phyloP scores from a whole-genome alignment of 2,797 vertebrate species.

The Sebastes aleutianus region DNA sequence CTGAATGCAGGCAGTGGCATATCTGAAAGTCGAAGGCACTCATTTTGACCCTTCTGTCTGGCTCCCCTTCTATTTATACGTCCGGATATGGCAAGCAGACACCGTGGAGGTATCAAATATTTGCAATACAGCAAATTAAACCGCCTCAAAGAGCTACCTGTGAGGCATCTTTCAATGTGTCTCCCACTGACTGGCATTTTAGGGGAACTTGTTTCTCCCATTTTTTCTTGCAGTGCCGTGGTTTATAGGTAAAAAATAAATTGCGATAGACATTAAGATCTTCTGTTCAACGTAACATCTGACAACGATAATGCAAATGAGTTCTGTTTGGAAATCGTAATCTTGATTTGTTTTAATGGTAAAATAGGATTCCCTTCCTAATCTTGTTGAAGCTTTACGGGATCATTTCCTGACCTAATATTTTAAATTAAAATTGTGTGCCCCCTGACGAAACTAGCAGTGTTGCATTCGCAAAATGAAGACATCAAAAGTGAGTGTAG shows the following conservation, averaged over 20 bases:
- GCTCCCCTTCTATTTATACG: slow-evolving; percentile 82
- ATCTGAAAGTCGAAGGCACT: slow-evolving; percentile 77
- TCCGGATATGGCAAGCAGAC: slow-evolving; percentile 82
- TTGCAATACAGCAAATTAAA: slow-evolving; percentile 80
- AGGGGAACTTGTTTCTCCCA: slow-evolving; percentile 46
- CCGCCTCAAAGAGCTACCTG: slow-evolving; percentile 76
- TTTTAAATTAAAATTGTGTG: slow-evolving; percentile 48
- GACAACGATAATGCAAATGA: slow-evolving; percentile 50
- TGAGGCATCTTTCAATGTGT: slow-evolving; percentile 68
- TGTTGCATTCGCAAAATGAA: slow-evolving; percentile 15
- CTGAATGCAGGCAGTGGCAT: slow-evolving; percentile 48
- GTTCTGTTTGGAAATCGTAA: slow-evolving; percentile 63
- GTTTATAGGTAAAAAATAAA: slow-evolving; percentile 32
- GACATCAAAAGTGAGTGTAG: slow-evolving; percentile 34
- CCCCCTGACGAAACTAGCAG: slow-evolving; percentile 23
- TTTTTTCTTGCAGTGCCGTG: slow-evolving; percentile 1
- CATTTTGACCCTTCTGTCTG: slow-evolving; percentile 78
- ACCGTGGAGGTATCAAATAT: slow-evolving; percentile 82
- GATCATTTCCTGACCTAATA: slow-evolving; percentile 64
- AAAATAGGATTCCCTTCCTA: slow-evolving; percentile 67
- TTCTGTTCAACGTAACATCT: slow-evolving; percentile 36
- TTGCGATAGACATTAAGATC: slow-evolving; percentile 24
- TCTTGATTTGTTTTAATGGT: slow-evolving; percentile 69
- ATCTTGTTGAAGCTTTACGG: slow-evolving; percentile 63
- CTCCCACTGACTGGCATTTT: slow-evolving; percentile 60